Conservation (phyloP, 2,113 vertebrate species). For the Anoura caudifer region DNA sequence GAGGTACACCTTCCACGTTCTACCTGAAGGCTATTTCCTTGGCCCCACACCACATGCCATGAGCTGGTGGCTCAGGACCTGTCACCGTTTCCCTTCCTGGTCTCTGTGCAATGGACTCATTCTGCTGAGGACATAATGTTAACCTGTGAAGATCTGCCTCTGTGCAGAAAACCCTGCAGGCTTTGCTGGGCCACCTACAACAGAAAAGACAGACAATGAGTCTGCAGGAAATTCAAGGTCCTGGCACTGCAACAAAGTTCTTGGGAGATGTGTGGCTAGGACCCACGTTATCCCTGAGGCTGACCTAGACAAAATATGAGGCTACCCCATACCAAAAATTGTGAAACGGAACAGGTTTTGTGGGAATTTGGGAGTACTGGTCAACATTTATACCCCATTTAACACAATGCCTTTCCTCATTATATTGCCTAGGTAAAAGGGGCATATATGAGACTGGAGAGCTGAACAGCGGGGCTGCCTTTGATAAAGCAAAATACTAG, state of each 20-base stretch:
- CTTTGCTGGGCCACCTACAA: not conserved
- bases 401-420: not conserved
- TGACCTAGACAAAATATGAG: not conserved
- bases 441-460: not conserved
- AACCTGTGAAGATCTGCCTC: not conserved
- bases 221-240: not conserved
- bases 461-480: not conserved
- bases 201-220: not conserved
- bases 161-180: not conserved
- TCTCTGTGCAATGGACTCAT: not conserved
- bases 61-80: not conserved
- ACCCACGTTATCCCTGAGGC: not conserved
- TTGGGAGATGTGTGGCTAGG: too few relatives aligned
- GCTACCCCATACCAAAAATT: not conserved
- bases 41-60: not conserved
- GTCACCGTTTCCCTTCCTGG: not conserved
- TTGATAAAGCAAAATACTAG: not conserved
- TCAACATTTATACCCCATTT: not conserved
- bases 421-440: not conserved
- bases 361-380: not conserved
- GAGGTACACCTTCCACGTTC: not conserved
- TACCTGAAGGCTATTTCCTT: not conserved
- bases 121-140: not conserved
- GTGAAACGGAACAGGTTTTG: not conserved
- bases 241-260: not conserved